Percentiles rank a stretch among this genome's conserved stretches.
These are phyloP conservation scores for Pemphigus obesinymphae DNA, from an alignment of 1,140 invertebrate species.

Conservation along the genomic window DNA sequence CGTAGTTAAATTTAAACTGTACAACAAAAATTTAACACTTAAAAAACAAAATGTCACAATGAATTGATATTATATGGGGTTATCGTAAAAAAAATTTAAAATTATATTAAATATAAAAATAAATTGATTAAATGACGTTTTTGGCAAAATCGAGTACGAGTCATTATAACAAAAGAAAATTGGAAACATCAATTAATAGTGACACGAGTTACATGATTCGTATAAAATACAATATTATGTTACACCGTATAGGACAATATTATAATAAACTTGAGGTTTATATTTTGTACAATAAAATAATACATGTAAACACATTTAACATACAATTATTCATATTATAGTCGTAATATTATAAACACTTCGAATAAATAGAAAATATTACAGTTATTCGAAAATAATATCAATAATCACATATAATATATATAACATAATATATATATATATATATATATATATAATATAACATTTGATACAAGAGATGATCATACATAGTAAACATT, in stretches of 20 bases:
- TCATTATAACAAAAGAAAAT: constrained; percentile 5
- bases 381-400: not conserved
- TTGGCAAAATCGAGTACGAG: constrained; percentile 18
- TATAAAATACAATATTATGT: not conserved
- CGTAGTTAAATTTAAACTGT: not conserved
- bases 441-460: no score
- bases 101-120: constrained; percentile 19
- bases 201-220: not conserved
- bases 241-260: not conserved
- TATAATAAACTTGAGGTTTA: not conserved
- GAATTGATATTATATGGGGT: not conserved
- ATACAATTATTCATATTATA: no score
- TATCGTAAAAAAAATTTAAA: not conserved
- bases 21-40: not conserved
- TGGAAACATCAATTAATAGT: not conserved
- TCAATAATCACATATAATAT: no score
- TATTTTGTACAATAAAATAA: not conserved
- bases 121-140: constrained; percentile 10
- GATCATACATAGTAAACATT: no score
- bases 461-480: no score
- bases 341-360: not conserved
- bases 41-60: not conserved
- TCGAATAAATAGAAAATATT: not conserved
- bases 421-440: no score
- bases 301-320: not conserved